Evolutionary conservation across 1,140 invertebrate species (phyloP).

Genomic region (Latrodectus geometricus): DNA sequence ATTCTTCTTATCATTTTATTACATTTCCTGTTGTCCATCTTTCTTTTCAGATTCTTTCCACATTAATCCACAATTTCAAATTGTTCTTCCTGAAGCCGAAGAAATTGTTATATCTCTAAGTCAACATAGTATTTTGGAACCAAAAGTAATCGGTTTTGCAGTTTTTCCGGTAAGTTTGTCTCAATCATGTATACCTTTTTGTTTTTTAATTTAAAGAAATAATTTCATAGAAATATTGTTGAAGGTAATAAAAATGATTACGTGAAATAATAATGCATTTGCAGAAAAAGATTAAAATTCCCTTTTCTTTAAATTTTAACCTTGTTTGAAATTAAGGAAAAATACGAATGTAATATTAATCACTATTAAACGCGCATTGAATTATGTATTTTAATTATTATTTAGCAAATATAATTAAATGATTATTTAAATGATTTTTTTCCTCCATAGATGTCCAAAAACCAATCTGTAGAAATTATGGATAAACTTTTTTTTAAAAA

Average conservation of each 20-base stretch:
- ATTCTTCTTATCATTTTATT: no score
- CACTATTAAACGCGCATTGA: no score
- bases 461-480: constrained; percentile 66
- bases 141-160: constrained; percentile 92
- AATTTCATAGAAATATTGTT: not conserved
- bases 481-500: constrained; percentile 86
- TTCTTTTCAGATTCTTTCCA: constrained; percentile 86
- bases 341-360: no score
- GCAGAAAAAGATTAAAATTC: no score
- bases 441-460: constrained; percentile 49
- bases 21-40: not conserved
- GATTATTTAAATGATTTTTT: no score
- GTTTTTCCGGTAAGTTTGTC: constrained; percentile 78
- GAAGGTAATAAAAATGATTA: no score
- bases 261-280: no score
- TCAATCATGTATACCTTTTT: no score
- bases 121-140: constrained; percentile 91
- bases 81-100: constrained; percentile 82
- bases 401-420: no score
- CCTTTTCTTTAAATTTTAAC: no score
- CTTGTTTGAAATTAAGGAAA: no score
- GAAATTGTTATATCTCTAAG: constrained; percentile 88
- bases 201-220: not conserved
- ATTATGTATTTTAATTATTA: no score
- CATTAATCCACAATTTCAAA: constrained; percentile 89